These are phyloP conservation scores for Drosophila paulistorum DNA, from an alignment of 1,140 invertebrate species.

Conservation along the genomic window DNA sequence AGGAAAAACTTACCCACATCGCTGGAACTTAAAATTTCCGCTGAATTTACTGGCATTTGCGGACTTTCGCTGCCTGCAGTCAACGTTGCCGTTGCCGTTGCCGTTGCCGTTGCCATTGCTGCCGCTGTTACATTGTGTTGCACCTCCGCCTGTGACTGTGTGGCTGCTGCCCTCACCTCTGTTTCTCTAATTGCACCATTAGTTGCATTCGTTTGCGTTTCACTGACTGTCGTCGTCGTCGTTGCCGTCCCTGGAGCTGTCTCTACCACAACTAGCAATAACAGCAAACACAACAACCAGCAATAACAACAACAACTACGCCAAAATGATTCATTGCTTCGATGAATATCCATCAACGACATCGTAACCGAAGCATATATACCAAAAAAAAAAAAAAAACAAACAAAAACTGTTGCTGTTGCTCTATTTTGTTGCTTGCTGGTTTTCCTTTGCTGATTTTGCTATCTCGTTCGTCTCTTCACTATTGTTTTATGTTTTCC, in stretches of 20 bases:
- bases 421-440: slow-evolving; percentile 39
- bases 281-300: slow-evolving; percentile 55
- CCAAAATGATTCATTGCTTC: slow-evolving; percentile 80
- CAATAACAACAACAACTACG: slow-evolving; percentile 44
- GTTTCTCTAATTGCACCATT: slow-evolving; percentile 80
- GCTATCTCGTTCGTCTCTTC: slow-evolving; percentile 54
- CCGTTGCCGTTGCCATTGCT: neutral
- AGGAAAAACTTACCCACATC: slow-evolving; percentile 71
- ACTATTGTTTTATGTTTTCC: slow-evolving; percentile 71
- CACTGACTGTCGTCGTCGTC: slow-evolving; percentile 46
- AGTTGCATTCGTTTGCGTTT: slow-evolving; percentile 77
- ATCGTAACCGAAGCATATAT: slow-evolving; percentile 76
- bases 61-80: slow-evolving; percentile 32
- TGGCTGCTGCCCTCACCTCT: slow-evolving; percentile 23
- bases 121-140: slow-evolving; percentile 15
- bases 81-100: slow-evolving; percentile 22
- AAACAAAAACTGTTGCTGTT: slow-evolving; percentile 44
- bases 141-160: slow-evolving; percentile 29
- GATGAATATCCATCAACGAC: slow-evolving; percentile 80
- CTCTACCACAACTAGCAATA: slow-evolving; percentile 49
- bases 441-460: slow-evolving; percentile 63
- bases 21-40: slow-evolving; percentile 73
- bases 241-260: slow-evolving; percentile 35
- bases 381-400: slow-evolving; percentile 38
- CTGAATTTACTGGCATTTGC: slow-evolving; percentile 49